Base-by-base conservation (phyloP, 2,113 vertebrate species). In the Serilophus lunatus region DNA sequence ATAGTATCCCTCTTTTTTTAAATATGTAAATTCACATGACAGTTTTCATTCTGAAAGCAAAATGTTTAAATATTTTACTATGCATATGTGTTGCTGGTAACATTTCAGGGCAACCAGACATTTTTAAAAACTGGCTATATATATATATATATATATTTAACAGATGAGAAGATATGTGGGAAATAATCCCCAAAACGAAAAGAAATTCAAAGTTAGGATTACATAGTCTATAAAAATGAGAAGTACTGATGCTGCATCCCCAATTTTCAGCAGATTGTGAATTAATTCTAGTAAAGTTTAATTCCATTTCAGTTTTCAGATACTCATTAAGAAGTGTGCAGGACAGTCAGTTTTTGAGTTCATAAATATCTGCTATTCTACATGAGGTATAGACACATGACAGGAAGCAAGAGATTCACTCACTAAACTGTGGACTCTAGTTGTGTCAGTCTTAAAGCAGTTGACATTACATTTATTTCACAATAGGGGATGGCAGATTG, bases 111-210 rank as follows among this genome's bases (percentile, higher is more conserved):
- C 19, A 85, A 38, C 53, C 17, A 82, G 13, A 59, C 3, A 22
- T 45, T 29, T 0, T 7, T n/a, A 64, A 71, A 40, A 25, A 7
- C 0, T 42, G 7, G 16, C 24, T 68, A 29, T 28, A 19, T 31
- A 15, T 13, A 35, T 12, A 35, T 1, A 40, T 25, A 2, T 24
- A 24, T 29, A 38, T 42, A 63, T 38, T 40, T 80, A n/a, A 47
- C 1, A 11, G 1, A 60, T 71, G 22, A 53, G 64, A 13, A 76
- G 12, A 76, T 2, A 25, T 42, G 53, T 8, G 26, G 51, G 45
- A 22, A 70, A 86, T 35, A 81, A 70, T 59, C 13, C 8, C 4
- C 5, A 61, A 72, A 86, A 82, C 4, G 60, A 45, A 86, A 85
- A 20, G 17, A 64, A 72, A 10, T 25, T 25, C n/a, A 85, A 75